phyloP scores from a whole-genome alignment of 1,140 invertebrate species.

The Neodiprion virginianus region DNA sequence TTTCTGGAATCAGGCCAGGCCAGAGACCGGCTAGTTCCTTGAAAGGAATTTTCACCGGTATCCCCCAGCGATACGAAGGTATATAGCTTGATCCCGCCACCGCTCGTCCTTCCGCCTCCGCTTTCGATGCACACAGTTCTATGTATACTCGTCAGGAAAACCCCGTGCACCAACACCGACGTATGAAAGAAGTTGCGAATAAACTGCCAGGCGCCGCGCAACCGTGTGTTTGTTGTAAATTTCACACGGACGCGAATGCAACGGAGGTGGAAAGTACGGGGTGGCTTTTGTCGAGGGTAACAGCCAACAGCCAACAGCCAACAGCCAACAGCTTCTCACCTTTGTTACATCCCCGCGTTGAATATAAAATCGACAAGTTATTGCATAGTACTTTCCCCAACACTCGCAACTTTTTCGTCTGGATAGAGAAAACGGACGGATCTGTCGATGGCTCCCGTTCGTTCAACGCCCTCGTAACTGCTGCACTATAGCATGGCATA shows the following conservation, averaged over 20 bases:
- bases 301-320: too few species aligned
- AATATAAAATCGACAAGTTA: slow-evolving; percentile 2
- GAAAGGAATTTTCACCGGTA: slow-evolving; percentile 4
- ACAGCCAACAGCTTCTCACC: not conserved
- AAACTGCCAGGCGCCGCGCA: too few species aligned
- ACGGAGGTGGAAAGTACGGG: not conserved
- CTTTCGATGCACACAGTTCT: not conserved
- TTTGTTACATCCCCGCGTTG: not conserved
- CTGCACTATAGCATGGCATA: too few species aligned
- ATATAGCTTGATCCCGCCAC: too few species aligned
- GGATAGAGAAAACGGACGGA: too few species aligned
- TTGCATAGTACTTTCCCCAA: not conserved
- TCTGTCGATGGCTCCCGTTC: too few species aligned
- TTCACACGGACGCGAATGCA: not conserved
- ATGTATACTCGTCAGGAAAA: not conserved
- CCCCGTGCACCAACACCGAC: not conserved
- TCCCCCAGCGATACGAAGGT: not conserved
- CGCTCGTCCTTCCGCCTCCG: too few species aligned
- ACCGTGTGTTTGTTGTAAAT: too few species aligned
- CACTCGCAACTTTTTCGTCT: too few species aligned
- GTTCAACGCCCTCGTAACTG: too few species aligned
- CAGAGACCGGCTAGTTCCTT: not conserved
- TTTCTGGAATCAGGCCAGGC: not conserved
- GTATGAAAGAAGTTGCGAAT: too few species aligned
- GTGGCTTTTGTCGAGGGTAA: slow-evolving; percentile 1